A percentile compares a stretch with the other conserved stretches of the same genome.
These are phyloP conservation scores for Lethrus apterus DNA, from an alignment of 1,140 invertebrate genomes.

Conservation along the genomic window DNA sequence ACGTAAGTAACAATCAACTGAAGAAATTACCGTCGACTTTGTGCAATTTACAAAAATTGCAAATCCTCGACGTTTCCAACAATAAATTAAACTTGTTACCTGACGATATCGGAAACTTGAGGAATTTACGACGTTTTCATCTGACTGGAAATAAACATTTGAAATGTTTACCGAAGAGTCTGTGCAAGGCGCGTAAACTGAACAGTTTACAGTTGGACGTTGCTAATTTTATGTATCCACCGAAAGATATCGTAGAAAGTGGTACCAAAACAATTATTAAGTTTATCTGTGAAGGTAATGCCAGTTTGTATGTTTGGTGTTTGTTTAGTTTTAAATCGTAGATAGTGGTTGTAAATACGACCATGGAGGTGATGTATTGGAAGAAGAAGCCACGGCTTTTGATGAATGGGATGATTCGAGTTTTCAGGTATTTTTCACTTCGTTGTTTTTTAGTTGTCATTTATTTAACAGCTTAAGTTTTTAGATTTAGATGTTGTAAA, in stretches of 20 bases:
- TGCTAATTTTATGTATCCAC: conserved; percentile 56
- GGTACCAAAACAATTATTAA: conserved; percentile 59
- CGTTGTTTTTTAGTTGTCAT: no score
- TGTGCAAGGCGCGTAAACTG: conserved; percentile 53
- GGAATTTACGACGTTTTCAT: conserved; percentile 49
- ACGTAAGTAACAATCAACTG: conserved; percentile 57
- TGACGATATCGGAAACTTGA: conserved; percentile 54
- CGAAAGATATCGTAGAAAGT: conserved; percentile 47
- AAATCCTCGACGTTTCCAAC: conserved; percentile 60
- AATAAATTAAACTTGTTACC: conserved; percentile 64
- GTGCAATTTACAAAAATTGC: conserved; percentile 51
- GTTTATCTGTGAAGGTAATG: conserved; percentile 52
- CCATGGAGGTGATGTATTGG: neutral
- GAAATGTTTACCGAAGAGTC: conserved; percentile 51
- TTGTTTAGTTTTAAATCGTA: conserved; percentile 1
- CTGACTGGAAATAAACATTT: conserved; percentile 52
- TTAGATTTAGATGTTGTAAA: no score
- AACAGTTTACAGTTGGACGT: conserved; percentile 52
- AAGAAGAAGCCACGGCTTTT: no score
- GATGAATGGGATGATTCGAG: conserved; percentile 10
- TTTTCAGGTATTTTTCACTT: conserved; percentile 17
- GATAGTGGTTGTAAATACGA: conserved; percentile 9
- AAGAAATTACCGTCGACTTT: conserved; percentile 60
- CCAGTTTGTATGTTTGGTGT: neutral
- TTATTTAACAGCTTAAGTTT: no score